Conservation (phyloP, 53 echinoderm and acorn worm species). For the Zoroaster sp. region DNA sequence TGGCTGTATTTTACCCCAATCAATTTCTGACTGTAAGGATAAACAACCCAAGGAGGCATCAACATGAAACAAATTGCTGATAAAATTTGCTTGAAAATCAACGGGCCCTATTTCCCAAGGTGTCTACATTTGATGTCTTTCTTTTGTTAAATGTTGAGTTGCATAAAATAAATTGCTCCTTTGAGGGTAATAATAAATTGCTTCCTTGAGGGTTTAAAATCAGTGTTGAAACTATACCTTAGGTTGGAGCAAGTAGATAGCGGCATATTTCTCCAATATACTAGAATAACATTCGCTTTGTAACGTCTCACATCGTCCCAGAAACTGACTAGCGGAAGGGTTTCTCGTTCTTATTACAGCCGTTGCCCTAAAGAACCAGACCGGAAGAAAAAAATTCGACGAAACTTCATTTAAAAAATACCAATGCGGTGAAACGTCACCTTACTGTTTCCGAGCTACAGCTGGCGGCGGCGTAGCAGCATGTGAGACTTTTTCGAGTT, state of each 20-base stretch:
- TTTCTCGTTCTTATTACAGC: slow-evolving; percentile 27
- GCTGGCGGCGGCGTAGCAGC: too few relatives aligned
- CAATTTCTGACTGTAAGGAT: slow-evolving; percentile 49
- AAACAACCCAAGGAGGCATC: neutral
- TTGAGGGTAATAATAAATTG: too few relatives aligned
- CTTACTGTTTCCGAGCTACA: neutral
- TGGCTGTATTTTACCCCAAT: slow-evolving; percentile 59
- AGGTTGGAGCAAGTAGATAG: slow-evolving; percentile 56
- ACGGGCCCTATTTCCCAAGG: neutral
- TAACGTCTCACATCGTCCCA: slow-evolving; percentile 55
- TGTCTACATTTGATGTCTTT: too few relatives aligned
- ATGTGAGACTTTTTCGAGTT: too few relatives aligned
- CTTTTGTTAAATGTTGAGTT: too few relatives aligned
- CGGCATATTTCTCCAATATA: slow-evolving; percentile 68
- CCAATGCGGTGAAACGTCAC: neutral
- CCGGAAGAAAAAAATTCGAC: too few relatives aligned
- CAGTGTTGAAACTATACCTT: too few relatives aligned
- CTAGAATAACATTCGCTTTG: slow-evolving; percentile 45
- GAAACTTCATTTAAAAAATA: neutral
- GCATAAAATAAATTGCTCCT: too few relatives aligned
- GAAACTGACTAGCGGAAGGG: slow-evolving; percentile 59
- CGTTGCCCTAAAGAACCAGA: slow-evolving; percentile 23
- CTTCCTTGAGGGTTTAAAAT: too few relatives aligned
- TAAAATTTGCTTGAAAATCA: too few relatives aligned
- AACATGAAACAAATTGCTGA: neutral